Conservation (phyloP, 2,888 invertebrate species). For the Steinernema carpocapsae region DNA sequence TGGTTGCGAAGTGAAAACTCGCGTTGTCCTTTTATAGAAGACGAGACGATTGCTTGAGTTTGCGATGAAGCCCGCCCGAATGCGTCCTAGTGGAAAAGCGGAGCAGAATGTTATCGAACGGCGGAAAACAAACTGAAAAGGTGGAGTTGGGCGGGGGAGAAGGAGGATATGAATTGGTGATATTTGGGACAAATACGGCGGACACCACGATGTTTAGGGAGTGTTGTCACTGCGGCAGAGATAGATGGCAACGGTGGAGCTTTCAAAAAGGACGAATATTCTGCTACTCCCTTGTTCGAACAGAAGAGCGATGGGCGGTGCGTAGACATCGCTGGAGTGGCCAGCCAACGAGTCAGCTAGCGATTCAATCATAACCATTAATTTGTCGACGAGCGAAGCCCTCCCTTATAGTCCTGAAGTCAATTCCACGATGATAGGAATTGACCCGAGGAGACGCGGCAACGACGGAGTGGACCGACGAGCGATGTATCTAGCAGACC, state of each 20-base stretch:
- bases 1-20: background rate
- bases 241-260: conserved; percentile 22
- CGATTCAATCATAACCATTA: conserved; percentile 12
- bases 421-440: background rate
- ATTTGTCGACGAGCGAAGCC: background rate
- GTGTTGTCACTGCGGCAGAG: background rate
- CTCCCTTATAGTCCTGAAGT: background rate
- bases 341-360: background rate
- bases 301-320: conserved; percentile 13
- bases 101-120: background rate
- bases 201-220: background rate
- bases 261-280: conserved; percentile 1
- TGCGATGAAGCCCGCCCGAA: background rate
- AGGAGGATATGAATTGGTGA: conserved; percentile 9
- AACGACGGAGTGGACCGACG: background rate
- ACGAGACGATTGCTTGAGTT: background rate
- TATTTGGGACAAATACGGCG: conserved; percentile 14
- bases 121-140: background rate
- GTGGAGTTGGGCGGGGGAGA: conserved; percentile 11
- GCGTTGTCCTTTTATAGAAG: background rate
- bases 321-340: conserved; percentile 3
- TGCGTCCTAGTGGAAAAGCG: background rate
- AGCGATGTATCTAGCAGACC: background rate
- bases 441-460: background rate
- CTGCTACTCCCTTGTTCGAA: background rate